These are phyloP conservation scores for Choloepus hoffmanni DNA, from an alignment of 2,113 vertebrate genomes.

Conservation along the genomic window DNA sequence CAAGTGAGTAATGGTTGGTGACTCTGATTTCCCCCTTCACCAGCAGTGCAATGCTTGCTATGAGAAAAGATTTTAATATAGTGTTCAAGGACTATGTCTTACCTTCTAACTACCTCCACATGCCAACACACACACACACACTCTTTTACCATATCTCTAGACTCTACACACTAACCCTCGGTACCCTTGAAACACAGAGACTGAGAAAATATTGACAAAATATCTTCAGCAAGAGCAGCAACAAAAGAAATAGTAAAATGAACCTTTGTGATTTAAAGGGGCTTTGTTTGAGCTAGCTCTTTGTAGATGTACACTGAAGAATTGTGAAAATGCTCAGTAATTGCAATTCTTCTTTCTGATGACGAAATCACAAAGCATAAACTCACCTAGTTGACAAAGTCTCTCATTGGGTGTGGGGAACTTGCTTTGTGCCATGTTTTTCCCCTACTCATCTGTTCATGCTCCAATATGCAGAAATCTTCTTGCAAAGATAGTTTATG, in stretches of 20 bases:
- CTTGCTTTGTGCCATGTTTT: not conserved
- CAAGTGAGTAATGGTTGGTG: conserved; percentile 25
- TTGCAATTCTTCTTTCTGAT: not conserved
- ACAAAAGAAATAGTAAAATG: not conserved
- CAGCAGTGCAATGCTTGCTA: not conserved
- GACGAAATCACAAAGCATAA: conserved; percentile 56
- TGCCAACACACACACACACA: not conserved
- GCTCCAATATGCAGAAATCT: not conserved
- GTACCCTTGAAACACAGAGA: not conserved
- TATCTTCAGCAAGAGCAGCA: not conserved
- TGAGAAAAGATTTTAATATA: not conserved
- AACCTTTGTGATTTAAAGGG: conserved; percentile 30
- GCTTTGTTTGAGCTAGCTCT: conserved; percentile 15
- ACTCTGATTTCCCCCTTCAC: conserved; percentile 18
- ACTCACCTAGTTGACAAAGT: not conserved
- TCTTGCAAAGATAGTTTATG: not conserved
- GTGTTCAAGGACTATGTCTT: not conserved
- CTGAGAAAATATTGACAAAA: conserved; percentile 38
- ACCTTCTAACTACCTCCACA: not conserved
- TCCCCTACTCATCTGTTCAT: conserved; percentile 30
- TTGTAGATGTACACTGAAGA: conserved; percentile 34
- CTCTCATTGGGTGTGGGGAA: not conserved
- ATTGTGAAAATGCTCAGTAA: conserved; percentile 46
- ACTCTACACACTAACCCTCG: not conserved
- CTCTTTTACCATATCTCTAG: not conserved